Evolutionary conservation across 2,888 invertebrate genomes (phyloP).

Genomic region (Cephus pulcher): DNA sequence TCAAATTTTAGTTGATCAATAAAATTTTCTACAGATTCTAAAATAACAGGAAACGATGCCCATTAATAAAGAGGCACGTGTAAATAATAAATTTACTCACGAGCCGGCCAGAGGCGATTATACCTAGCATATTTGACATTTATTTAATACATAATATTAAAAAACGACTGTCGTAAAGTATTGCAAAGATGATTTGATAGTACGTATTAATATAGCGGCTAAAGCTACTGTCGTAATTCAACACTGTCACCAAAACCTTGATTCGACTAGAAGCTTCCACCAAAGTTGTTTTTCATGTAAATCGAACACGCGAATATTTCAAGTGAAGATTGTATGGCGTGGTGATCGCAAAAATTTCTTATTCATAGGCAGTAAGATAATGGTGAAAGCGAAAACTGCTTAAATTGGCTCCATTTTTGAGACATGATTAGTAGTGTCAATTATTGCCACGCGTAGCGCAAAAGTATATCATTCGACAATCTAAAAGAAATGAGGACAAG

Average conservation of each 20-base stretch:
- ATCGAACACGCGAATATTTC: background rate
- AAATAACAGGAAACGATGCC: background rate
- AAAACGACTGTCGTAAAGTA: background rate
- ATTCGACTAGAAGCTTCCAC: background rate
- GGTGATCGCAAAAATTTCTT: background rate
- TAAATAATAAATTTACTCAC: constrained; percentile 66
- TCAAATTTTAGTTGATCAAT: background rate
- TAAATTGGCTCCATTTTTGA: background rate
- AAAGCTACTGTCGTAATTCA: background rate
- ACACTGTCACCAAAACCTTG: background rate
- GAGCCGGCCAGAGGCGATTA: constrained; percentile 82
- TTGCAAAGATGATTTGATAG: background rate
- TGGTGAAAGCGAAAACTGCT: background rate
- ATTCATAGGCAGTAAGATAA: background rate
- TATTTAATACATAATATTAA: background rate
- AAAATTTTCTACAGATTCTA: constrained; percentile 28
- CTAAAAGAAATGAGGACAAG: background rate
- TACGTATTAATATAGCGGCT: background rate
- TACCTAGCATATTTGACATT: constrained; percentile 75
- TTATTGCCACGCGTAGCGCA: background rate
- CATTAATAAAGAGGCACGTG: background rate
- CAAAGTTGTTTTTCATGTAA: background rate
- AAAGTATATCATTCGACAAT: background rate
- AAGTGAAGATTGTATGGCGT: background rate
- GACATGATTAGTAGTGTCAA: background rate